Percentiles rank a stretch among this genome's conserved stretches.
Evolutionary conservation across 2,888 invertebrate species (phyloP).

Genomic region (Dyspetes luteomarginatus): DNA sequence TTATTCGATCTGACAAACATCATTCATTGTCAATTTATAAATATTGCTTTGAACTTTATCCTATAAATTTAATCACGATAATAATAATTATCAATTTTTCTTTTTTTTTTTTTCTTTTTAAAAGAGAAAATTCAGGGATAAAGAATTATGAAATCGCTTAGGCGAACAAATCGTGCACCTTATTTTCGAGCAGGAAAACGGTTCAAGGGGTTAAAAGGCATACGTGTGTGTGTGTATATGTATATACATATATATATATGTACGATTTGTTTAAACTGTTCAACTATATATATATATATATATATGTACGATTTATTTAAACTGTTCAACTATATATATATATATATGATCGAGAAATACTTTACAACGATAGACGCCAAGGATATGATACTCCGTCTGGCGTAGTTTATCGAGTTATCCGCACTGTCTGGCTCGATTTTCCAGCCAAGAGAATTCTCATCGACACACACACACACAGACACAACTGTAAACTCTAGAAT

Average conservation of each 20-base stretch:
- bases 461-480: not conserved
- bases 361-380: not conserved
- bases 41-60: no score
- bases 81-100: no score
- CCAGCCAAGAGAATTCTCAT: constrained; percentile 6
- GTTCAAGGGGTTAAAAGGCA: not conserved
- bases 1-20: not conserved
- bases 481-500: not conserved
- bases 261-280: no score
- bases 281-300: no score
- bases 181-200: not conserved
- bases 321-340: no score
- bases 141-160: not conserved
- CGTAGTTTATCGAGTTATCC: constrained; percentile 53
- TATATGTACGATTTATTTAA: no score
- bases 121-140: not conserved
- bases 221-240: not conserved
- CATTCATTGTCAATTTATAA: no score
- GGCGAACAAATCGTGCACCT: not conserved
- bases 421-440: constrained; percentile 50
- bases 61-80: no score
- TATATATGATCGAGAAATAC: not conserved
- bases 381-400: constrained; percentile 34
- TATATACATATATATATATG: not conserved
- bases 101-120: not conserved